phyloP scores from a whole-genome alignment of 2,888 invertebrate genomes.

The Mesorhabditis belari region DNA sequence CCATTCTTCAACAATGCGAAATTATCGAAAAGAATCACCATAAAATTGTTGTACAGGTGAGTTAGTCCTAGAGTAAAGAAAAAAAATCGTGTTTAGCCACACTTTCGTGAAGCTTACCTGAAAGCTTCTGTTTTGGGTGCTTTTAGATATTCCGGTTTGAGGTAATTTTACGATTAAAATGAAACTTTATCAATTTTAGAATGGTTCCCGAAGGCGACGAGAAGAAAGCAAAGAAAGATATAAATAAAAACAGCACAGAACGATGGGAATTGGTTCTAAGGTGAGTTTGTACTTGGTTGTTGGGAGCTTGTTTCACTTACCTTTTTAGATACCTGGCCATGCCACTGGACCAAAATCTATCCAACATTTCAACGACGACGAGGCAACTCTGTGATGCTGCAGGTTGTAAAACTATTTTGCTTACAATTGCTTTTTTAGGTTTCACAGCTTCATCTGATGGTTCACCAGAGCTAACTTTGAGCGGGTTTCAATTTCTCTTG shows the following conservation, averaged over 20 bases:
- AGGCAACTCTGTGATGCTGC: conserved; percentile 83
- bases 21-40: no score
- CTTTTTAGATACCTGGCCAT: conserved; percentile 42
- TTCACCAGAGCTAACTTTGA: conserved; percentile 53
- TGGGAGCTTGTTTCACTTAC: background rate
- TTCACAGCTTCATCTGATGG: conserved; percentile 6
- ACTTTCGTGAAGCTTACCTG: conserved; percentile 37
- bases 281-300: conserved; percentile 2
- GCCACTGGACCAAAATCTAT: conserved; percentile 34
- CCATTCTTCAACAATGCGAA: no score
- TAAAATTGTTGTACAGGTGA: no score
- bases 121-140: conserved; percentile 32
- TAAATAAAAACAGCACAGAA: conserved; percentile 55
- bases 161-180: background rate
- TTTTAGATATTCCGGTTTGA: conserved; percentile 10
- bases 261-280: conserved; percentile 57
- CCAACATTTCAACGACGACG: conserved; percentile 66
- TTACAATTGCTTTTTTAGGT: conserved; percentile 8
- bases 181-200: background rate
- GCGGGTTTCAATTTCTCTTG: conserved; percentile 92
- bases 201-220: conserved; percentile 15
- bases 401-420: conserved; percentile 76
- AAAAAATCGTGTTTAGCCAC: no score
- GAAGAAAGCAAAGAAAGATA: conserved; percentile 29
- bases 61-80: no score